Percentiles rank a stretch among this genome's conserved stretches.
These are phyloP conservation scores for Perccottus glenii DNA, from an alignment of 2,113 vertebrate genomes.

Conservation along the genomic window DNA sequence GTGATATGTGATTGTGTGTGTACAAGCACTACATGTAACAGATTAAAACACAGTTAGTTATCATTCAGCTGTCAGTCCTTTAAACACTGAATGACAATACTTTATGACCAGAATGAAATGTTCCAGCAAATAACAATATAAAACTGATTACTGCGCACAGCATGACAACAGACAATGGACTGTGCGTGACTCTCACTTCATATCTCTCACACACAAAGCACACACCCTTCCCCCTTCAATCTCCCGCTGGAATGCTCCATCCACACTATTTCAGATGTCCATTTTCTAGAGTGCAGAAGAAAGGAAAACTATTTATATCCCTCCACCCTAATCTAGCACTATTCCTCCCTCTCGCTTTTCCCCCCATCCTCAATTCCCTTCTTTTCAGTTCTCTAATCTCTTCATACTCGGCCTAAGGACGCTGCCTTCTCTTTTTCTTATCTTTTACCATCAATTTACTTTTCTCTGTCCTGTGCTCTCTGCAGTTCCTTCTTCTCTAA, in stretches of 20 bases:
- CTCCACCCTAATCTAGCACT: slow-evolving; percentile 47
- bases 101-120: slow-evolving; percentile 7
- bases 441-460: slow-evolving; percentile 15
- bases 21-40: slow-evolving; percentile 29
- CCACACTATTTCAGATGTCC: slow-evolving; percentile 64
- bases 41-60: slow-evolving; percentile 44
- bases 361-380: slow-evolving; percentile 20
- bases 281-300: slow-evolving; percentile 68
- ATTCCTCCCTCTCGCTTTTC: slow-evolving; percentile 39
- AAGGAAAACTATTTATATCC: slow-evolving; percentile 72
- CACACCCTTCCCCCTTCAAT: slow-evolving; percentile 30
- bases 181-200: slow-evolving; percentile 16
- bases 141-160: slow-evolving; percentile 32
- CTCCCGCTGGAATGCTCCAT: slow-evolving; percentile 51
- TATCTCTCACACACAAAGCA: slow-evolving; percentile 25
- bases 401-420: slow-evolving; percentile 44
- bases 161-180: slow-evolving; percentile 29
- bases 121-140: slow-evolving; percentile 27
- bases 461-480: background rate
- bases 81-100: slow-evolving; percentile 12
- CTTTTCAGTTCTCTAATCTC: slow-evolving; percentile 55
- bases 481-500: slow-evolving; percentile 1
- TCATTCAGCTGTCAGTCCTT: slow-evolving; percentile 26
- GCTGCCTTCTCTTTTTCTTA: slow-evolving; percentile 22
- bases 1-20: slow-evolving; percentile 40